Conservation (phyloP, 2,888 invertebrate species). For the Caenorhabditis panamensis region DNA sequence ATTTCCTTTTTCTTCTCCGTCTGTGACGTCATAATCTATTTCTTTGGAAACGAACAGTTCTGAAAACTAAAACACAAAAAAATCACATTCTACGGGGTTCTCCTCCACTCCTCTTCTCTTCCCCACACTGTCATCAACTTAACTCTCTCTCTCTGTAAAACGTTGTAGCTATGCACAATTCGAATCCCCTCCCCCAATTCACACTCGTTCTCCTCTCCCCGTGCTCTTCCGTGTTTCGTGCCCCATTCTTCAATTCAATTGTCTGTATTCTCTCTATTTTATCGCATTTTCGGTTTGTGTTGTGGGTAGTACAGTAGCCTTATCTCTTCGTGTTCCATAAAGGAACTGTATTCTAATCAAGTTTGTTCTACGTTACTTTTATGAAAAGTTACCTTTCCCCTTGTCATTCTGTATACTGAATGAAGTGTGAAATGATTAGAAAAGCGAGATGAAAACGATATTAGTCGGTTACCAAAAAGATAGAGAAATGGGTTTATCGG, state of each 20-base stretch:
- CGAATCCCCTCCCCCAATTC: conserved; percentile 9
- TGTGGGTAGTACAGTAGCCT: conserved; percentile 26
- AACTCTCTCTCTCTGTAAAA: conserved; percentile 27
- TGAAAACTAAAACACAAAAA: conserved; percentile 48
- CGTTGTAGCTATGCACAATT: conserved; percentile 58
- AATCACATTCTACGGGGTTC: conserved; percentile 41
- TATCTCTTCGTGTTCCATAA: too few relatives aligned
- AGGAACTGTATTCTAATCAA: conserved; percentile 6
- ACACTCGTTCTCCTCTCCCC: conserved; percentile 10
- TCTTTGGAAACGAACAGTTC: conserved; percentile 4
- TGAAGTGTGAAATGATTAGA: neutral
- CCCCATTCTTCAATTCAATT: neutral
- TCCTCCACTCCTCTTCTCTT: conserved; percentile 21
- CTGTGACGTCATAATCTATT: conserved; percentile 51
- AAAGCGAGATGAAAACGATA: conserved; percentile 15
- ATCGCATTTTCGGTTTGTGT: conserved; percentile 28
- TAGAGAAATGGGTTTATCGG: conserved; percentile 51
- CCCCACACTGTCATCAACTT: conserved; percentile 8
- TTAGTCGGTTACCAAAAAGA: conserved; percentile 22
- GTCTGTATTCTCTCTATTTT: neutral
- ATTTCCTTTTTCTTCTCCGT: conserved; percentile 14
- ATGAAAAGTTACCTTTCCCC: conserved; percentile 6
- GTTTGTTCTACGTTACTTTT: conserved; percentile 12
- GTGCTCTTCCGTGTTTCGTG: conserved; percentile 24
- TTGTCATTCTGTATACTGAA: neutral